Base-by-base conservation (phyloP, 2,797 vertebrate genomes). In the Pagetopsis macropterus region DNA sequence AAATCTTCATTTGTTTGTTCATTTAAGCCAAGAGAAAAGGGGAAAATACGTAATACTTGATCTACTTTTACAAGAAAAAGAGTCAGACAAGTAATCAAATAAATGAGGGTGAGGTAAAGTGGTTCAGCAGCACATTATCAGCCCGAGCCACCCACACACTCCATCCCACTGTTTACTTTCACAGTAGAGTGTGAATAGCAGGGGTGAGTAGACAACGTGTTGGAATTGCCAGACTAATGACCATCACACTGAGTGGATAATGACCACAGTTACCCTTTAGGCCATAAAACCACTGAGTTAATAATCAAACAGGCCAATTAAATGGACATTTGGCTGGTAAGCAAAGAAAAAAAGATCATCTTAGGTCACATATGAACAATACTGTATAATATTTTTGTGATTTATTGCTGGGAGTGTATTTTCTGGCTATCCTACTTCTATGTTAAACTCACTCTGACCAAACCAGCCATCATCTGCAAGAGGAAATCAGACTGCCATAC, bases 191-290 rank as follows among this genome's bases (percentile, higher is more conserved):
- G 88, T 90, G 85, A 92, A 89, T 82, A 82, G 84, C 70, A 33
- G 52, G 48, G 31, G 19, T 72, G 65, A 80, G 70, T 43, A 76
- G 81, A 71, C 86, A 82, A 79, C 70, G 68, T 84, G 86, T 85
- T 81, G 83, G 70, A 81, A 82, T 64, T 88, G 84, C 87, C 74
- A 80, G 76, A 77, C 85, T 89, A 89, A 91, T 87, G 79, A 80
- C 66, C 72, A 63, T 88, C 81, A 83, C 87, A 89, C 87, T 82
- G 76, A 82, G 65, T 31, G 71, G 76, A 81, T 90, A 89, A 91
- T 91, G 87, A 86, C 57, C 78, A 64, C 79, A 83, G 70, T 68
- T 72, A 75, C 81, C 72, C 79, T 78, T 65, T 43, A 78, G 75
- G 76, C 72, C 31, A 31, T 89, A 85, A 85, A 90, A 84, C 65